Conservation (phyloP, 2,113 vertebrate genomes). For the Corythaixoides concolor region DNA sequence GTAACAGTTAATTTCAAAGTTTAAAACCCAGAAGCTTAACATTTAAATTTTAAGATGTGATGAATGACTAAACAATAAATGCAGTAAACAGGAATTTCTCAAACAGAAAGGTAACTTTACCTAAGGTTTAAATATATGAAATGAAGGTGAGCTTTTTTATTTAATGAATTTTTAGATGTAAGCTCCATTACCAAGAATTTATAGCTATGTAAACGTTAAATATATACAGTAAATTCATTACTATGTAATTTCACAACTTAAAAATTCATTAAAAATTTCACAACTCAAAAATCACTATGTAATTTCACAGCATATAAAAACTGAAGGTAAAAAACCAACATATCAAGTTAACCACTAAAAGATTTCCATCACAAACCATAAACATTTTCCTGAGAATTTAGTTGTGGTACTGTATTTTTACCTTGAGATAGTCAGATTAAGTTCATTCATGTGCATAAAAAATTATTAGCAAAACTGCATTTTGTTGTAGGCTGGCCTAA, state of each 20-base stretch:
- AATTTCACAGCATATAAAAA: neutral
- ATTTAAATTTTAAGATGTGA: neutral
- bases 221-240: neutral
- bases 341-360: neutral
- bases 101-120: neutral
- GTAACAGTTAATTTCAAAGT: neutral
- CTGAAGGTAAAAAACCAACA: neutral
- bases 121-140: neutral
- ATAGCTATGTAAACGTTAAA: neutral
- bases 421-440: neutral
- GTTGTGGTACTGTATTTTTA: neutral
- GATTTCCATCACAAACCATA: neutral
- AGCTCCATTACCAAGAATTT: neutral
- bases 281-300: no score
- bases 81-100: neutral
- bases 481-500: neutral
- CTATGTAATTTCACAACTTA: neutral
- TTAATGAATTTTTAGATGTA: neutral
- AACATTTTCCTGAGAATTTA: neutral
- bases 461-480: neutral
- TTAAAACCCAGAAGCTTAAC: neutral
- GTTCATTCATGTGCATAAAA: neutral
- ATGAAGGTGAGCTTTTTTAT: neutral
- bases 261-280: no score
- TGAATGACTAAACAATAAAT: neutral